These are phyloP conservation scores for Morbakka virulenta DNA, from an alignment of 30 jellyfish, hydroid and myxozoan species.

Conservation along the genomic window DNA sequence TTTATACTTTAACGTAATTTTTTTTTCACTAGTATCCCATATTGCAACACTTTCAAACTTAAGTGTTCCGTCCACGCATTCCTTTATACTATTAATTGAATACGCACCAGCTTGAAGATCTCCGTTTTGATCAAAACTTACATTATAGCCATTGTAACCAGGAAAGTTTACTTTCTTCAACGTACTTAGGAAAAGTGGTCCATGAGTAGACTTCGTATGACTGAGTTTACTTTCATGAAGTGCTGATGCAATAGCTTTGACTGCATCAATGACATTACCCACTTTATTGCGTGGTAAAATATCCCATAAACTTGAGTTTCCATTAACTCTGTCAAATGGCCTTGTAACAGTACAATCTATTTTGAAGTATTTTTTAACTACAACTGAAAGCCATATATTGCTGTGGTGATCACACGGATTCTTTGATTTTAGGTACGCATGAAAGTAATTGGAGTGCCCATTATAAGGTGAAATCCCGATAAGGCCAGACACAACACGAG, in stretches of 20 bases:
- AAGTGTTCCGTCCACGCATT: background rate
- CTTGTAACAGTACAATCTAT: background rate
- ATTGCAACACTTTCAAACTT: conserved; percentile 23
- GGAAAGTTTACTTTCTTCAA: conserved; percentile 25
- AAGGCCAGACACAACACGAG: conserved; percentile 42
- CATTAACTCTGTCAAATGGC: background rate
- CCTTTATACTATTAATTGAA: conserved; percentile 37
- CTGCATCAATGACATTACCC: conserved; percentile 58
- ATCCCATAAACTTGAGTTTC: background rate
- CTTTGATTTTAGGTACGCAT: conserved; percentile 8
- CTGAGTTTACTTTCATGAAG: background rate
- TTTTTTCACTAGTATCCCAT: conserved; percentile 44
- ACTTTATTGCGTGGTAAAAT: conserved; percentile 16
- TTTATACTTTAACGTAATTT: background rate
- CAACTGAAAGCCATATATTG: background rate
- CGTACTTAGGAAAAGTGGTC: conserved; percentile 1
- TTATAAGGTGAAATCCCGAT: conserved; percentile 45
- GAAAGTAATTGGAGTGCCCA: conserved; percentile 31
- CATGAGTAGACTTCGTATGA: background rate
- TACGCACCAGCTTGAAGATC: conserved; percentile 58
- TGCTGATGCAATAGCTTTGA: conserved; percentile 54
- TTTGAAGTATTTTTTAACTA: background rate
- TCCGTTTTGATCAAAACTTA: conserved; percentile 44
- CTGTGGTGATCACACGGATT: background rate
- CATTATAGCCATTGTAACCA: conserved; percentile 39